phyloP scores from a whole-genome alignment of 2,888 invertebrate species.

The Melanargia galathea region DNA sequence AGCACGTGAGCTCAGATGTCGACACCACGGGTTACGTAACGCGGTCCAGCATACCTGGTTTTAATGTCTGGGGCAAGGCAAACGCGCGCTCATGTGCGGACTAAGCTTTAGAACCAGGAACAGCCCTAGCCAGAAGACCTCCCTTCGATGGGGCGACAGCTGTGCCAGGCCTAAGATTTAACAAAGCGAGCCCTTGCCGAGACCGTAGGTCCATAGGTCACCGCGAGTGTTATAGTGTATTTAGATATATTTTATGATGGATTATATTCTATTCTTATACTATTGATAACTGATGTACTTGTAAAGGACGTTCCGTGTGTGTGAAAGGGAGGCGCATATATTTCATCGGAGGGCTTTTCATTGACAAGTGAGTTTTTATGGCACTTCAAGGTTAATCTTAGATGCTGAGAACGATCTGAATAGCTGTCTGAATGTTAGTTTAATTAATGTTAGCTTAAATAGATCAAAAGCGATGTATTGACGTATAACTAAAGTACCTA shows the following conservation, averaged over 20 bases:
- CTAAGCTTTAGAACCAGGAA: slow-evolving; percentile 97
- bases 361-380: slow-evolving; percentile 44
- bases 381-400: slow-evolving; percentile 2
- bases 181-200: slow-evolving; percentile 24
- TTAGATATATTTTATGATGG: slow-evolving; percentile 55
- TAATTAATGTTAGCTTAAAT: slow-evolving; percentile 2
- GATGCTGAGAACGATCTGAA: slow-evolving; percentile 2
- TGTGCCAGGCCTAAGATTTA: slow-evolving; percentile 67
- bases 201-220: slow-evolving; percentile 25
- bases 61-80: slow-evolving; percentile 59
- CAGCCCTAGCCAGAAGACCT: slow-evolving; percentile 98
- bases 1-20: slow-evolving; percentile 57
- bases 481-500: not conserved
- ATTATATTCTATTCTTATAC: slow-evolving; percentile 52
- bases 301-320: slow-evolving; percentile 42
- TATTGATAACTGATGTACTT: slow-evolving; percentile 28
- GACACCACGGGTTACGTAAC: slow-evolving; percentile 63
- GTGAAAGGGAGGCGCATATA: slow-evolving; percentile 32
- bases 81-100: slow-evolving; percentile 93
- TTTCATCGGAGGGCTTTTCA: slow-evolving; percentile 32
- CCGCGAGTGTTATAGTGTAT: slow-evolving; percentile 49
- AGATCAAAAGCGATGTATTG: not conserved
- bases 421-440: not conserved
- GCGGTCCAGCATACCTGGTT: slow-evolving; percentile 46
- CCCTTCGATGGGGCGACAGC: slow-evolving; percentile 97